A percentile compares a stretch with the other conserved stretches of the same genome.
Evolutionary conservation across 2,113 vertebrate species (phyloP).

Genomic region (Tor tambroides): DNA sequence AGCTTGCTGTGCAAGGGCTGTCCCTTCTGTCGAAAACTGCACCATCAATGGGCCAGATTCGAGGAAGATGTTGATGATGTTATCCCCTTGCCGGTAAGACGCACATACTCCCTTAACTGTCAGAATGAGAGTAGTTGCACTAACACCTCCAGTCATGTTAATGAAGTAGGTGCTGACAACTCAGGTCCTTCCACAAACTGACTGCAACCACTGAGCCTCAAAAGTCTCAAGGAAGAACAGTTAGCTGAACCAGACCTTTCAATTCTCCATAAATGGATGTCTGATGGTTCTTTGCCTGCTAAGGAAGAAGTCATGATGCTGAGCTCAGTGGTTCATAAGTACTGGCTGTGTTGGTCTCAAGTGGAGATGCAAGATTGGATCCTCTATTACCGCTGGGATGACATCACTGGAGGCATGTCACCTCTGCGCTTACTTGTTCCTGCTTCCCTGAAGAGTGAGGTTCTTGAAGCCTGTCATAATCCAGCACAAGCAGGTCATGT

Average conservation of each 20-base stretch:
- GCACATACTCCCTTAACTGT: too few relatives aligned
- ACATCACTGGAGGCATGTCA: background rate
- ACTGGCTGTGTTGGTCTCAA: slow-evolving; percentile 6
- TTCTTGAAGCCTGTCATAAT: slow-evolving; percentile 16
- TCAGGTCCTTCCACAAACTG: background rate
- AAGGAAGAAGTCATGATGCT: background rate
- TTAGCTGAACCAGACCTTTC: background rate
- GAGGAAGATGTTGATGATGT: too few relatives aligned
- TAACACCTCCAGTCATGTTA: too few relatives aligned
- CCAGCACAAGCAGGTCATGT: slow-evolving; percentile 21
- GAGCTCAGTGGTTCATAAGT: background rate
- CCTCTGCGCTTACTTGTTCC: background rate
- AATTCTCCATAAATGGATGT: background rate
- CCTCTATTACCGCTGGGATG: background rate
- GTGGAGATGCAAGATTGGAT: background rate
- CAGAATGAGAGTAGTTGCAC: too few relatives aligned
- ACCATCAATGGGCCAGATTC: too few relatives aligned
- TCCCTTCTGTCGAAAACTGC: too few relatives aligned
- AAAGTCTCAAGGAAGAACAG: background rate
- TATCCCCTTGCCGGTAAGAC: too few relatives aligned
- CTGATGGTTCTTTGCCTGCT: background rate
- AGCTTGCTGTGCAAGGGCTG: too few relatives aligned
- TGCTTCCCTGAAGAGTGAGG: background rate
- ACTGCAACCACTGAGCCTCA: background rate
- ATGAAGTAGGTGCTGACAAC: too few relatives aligned